Evolutionary conservation across 2,797 vertebrate species (phyloP), one percentile per base, ranked within the genome.

Genomic region (Zonotrichia albicollis): DNA sequence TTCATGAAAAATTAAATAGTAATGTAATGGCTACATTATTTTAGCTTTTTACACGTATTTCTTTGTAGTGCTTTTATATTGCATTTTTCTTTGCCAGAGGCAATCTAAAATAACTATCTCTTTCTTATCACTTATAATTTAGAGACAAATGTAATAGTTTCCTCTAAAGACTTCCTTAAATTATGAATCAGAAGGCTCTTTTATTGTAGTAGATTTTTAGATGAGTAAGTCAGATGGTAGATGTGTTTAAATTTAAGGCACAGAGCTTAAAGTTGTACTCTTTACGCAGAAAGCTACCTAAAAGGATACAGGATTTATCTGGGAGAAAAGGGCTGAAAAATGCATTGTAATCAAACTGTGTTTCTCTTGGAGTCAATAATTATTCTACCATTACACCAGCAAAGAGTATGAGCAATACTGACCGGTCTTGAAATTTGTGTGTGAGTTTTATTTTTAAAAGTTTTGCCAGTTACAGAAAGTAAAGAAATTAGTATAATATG

Each of bases 121-220:
- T 70, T 84, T 55, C 26, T 84, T 81, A 75, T 25, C 58, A 43
- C 48, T 84, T 53, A 84, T 87, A 20, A 83, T 70, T 84, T 94
- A 82, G 48, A 91, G 50, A 74, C 23, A 85, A 87, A 92, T 4
- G 7, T 53, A 93, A 74, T 22, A 70, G 15, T 92, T 95, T 91
- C 34, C 42, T 89, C 45, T 60, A 65, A 94, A 84, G 61, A 77
- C 11, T 62, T 14, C 14, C 61, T 76, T 87, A 84, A 91, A 89
- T 89, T 85, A 87, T 80, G 32, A 89, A 92, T 87, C 75, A 92
- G 61, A 94, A 85, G 23, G 32, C 45, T 81, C 10, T 87, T 88
- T 78, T 48, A 84, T 45, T 80, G 53, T 60, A 70, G 72, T 29
- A 89, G 51, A 50, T 76, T 93, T 92, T 90, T 53, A 62, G 40